These are phyloP conservation scores for Panorpa germanica DNA, from an alignment of 2,888 invertebrate genomes.

Conservation along the genomic window DNA sequence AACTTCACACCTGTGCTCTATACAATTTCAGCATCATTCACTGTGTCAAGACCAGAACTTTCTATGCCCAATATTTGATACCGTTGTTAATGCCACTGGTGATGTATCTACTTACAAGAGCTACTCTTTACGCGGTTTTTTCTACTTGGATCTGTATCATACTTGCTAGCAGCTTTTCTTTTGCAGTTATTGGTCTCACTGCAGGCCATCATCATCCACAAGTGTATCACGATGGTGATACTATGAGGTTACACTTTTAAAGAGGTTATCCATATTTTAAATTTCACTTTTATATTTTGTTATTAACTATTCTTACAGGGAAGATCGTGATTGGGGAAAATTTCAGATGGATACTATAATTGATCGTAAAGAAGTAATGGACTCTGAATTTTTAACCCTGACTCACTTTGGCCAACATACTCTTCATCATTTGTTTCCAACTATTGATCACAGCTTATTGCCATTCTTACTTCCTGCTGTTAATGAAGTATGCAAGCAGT, in stretches of 20 bases:
- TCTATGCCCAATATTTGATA: slow-evolving; percentile 24
- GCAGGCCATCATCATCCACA: slow-evolving; percentile 67
- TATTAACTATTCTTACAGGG: slow-evolving; percentile 11
- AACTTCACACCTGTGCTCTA: too few relatives aligned
- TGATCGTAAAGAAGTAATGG: slow-evolving; percentile 46
- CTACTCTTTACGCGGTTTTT: slow-evolving; percentile 15
- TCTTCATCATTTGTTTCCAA: slow-evolving; percentile 65
- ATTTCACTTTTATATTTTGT: too few relatives aligned
- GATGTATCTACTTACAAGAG: slow-evolving; percentile 23
- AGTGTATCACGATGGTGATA: slow-evolving; percentile 62
- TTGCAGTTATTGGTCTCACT: slow-evolving; percentile 43
- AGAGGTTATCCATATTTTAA: too few relatives aligned
- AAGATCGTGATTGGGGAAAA: slow-evolving; percentile 53
- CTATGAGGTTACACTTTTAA: slow-evolving; percentile 39
- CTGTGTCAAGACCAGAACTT: too few relatives aligned
- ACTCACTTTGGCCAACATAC: slow-evolving; percentile 62
- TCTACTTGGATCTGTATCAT: slow-evolving; percentile 33
- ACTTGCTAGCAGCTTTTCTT: slow-evolving; percentile 34
- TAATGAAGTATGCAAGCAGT: slow-evolving; percentile 21
- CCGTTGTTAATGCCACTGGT: slow-evolving; percentile 23
- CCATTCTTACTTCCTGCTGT: slow-evolving; percentile 39
- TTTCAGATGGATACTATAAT: slow-evolving; percentile 55
- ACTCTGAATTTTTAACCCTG: slow-evolving; percentile 42
- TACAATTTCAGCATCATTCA: too few relatives aligned
- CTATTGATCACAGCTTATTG: slow-evolving; percentile 55